Evolutionary conservation across 2,888 invertebrate species (phyloP), one percentile per base, ranked within the genome.

Genomic region (Panorpa germanica): DNA sequence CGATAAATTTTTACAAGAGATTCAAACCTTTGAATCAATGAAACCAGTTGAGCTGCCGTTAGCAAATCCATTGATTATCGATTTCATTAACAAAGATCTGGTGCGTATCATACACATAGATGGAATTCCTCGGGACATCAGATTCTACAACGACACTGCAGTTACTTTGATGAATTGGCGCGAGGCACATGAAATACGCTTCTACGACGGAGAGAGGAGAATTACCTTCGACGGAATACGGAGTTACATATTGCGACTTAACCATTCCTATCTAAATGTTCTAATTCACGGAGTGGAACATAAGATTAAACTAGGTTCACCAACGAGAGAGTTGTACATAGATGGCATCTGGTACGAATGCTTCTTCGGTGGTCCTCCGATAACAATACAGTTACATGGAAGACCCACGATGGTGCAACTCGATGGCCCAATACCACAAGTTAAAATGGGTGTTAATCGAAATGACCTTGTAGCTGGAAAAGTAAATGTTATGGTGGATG

Each of bases 361-460:
- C 42, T 82, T 78, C 51, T 96, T 96, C 49, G 88, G 83, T 18
- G 90, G 88, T 2, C 75, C 81, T 25, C 75, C 85, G 1, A 66
- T 86, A 27, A 68, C 70, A 2, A 73, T 91, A 7, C 71, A 78
- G 24, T 63, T 95, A 20, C 75, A 78, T 34, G 77, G 76, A 2
- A 70, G 75, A 36, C 64, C 72, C n/a, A 69, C 80, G 36, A 59
- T 68, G 24, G 64, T 96, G 2, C 75, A 81, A 43, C 57, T 98
- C 5, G 81, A 82, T 42, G 93, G 93, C 0, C 85, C 88, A 0
- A 70, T 88, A 4, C 96, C 96, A 0, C 85, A 85, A 54, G 93
- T 96, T 1, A 81, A 82, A 49, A 86, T 96, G 35, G 82, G 90
- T 1, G 70, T 70, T 19, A 70, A 75, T 40, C 63, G 85, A 16